Conservation (phyloP, 1,140 invertebrate species). For the Megalonaias nervosa region DNA sequence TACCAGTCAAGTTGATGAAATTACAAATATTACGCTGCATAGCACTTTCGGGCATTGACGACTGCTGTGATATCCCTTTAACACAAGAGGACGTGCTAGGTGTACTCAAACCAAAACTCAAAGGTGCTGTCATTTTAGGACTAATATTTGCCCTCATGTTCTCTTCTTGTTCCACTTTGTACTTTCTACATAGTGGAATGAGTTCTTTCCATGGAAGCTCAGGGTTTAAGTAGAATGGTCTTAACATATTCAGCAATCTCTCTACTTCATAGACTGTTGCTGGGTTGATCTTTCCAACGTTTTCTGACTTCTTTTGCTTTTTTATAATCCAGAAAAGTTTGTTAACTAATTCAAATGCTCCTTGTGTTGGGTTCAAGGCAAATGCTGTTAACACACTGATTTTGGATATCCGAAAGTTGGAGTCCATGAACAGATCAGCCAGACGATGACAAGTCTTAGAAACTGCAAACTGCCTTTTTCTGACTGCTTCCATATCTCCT, state of each 20-base stretch:
- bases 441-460: conserved; percentile 52
- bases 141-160: no score
- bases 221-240: conserved; percentile 49
- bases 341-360: conserved; percentile 46
- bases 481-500: conserved; percentile 35
- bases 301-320: conserved; percentile 24
- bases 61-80: no score
- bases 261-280: conserved; percentile 60
- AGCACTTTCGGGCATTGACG: no score
- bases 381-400: conserved; percentile 55
- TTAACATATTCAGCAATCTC: conserved; percentile 47
- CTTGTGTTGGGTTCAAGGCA: conserved; percentile 47
- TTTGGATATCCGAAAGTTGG: conserved; percentile 41
- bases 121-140: no score
- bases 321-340: conserved; percentile 43
- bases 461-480: conserved; percentile 43
- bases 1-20: no score
- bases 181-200: conserved; percentile 45
- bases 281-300: conserved; percentile 44
- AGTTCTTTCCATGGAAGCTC: conserved; percentile 45
- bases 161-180: conserved; percentile 32
- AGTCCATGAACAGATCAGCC: conserved; percentile 43
- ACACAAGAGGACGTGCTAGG: no score
- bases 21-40: no score
- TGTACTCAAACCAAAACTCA: no score